phyloP scores from a whole-genome alignment of 2,113 vertebrate genomes.

The Heloderma charlesbogerti region DNA sequence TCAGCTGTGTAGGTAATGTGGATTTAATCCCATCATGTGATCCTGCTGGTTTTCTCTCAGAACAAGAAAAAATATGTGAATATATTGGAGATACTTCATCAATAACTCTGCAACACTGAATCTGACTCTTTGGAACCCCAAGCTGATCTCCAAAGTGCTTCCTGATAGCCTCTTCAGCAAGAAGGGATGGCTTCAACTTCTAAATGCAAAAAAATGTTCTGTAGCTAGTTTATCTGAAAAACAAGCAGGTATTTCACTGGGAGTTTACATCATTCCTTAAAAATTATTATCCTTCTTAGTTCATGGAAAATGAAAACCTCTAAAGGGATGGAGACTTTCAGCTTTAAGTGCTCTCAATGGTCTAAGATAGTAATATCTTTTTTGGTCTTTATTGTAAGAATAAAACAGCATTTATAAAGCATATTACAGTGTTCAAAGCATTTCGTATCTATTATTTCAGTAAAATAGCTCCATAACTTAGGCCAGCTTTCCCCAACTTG shows the following conservation, averaged over 20 bases:
- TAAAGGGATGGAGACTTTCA: slow-evolving; percentile 8
- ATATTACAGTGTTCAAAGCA: background rate
- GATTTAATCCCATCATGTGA: background rate
- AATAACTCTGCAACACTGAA: slow-evolving; percentile 9
- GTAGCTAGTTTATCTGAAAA: slow-evolving; percentile 24
- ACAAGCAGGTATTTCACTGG: background rate
- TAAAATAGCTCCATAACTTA: background rate
- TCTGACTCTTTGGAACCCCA: background rate
- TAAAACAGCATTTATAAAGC: background rate
- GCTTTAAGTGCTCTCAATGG: background rate
- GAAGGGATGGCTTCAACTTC: rapidly evolving
- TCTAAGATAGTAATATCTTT: background rate
- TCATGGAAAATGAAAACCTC: slow-evolving; percentile 22
- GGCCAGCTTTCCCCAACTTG: background rate
- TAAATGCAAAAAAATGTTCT: slow-evolving; percentile 8
- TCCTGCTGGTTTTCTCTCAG: slow-evolving; percentile 11
- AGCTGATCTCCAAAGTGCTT: background rate
- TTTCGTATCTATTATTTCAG: background rate
- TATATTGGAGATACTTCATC: slow-evolving; percentile 14
- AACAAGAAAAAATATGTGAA: slow-evolving; percentile 16
- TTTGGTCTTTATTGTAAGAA: background rate
- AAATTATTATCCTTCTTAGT: background rate
- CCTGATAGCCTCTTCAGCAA: background rate
- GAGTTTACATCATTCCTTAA: slow-evolving; percentile 18
- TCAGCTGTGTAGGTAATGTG: slow-evolving; percentile 13